Evolutionary conservation across 2,888 invertebrate species (phyloP), one percentile per base, ranked within the genome.

Genomic region (Lithophane ornitopus): DNA sequence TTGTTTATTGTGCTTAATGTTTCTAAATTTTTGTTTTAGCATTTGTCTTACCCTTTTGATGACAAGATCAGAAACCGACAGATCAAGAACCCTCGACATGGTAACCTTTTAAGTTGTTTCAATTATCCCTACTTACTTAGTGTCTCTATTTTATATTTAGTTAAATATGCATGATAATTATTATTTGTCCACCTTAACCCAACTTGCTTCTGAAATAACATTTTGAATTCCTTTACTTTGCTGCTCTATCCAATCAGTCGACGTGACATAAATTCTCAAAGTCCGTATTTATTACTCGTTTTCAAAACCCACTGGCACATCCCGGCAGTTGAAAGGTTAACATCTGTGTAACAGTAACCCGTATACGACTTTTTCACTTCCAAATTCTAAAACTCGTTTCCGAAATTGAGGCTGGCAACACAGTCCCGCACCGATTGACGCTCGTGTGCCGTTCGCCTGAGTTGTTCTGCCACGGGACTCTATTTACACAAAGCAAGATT

Each of bases 401-500:
- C 28, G 19, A 46, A 82, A 71, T 78, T 56, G 67, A 61, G 34
- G 70, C 74, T 81, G 78, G 70, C 81, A 80, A 78, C 69, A 80
- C 78, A 65, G 59, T 78, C 72, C 77, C 67, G 65, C 72, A 80
- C 66, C 85, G 74, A 82, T 80, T 85, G 87, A 58, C 70, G 66
- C 58, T 77, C 68, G 73, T 75, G 52, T 77, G 26, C 80, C 65
- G 41, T 70, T 56, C 73, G 79, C 85, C 44, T 74, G 74, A 85
- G 68, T 85, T 77, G 79, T 71, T 82, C 78, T 81, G 78, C 82
- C 71, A 74, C 80, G 87, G 82, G 80, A 81, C 83, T 82, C 72
- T 89, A 85, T 89, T 90, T 89, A 88, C 88, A 88, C 88, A 87
- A 85, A 82, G 86, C 87, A 86, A 77, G 80, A 84, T 83, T 89